Base-by-base conservation (phyloP, 2,113 vertebrate species). In the Regulus satrapa region DNA sequence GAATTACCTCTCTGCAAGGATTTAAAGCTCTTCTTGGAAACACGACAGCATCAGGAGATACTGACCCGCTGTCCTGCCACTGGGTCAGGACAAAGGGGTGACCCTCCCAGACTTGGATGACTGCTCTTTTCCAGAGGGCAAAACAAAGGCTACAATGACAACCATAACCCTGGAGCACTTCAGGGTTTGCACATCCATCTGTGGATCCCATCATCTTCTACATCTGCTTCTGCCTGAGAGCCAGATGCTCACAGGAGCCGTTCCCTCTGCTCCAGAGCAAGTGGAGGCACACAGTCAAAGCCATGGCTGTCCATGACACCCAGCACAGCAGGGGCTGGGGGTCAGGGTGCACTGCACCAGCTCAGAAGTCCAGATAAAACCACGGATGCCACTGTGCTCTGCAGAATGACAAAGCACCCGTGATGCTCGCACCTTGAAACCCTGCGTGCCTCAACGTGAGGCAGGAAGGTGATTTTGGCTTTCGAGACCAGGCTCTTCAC, bases 1-100 rank as follows among this genome's bases (percentile, higher is more conserved):
- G 92, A 94, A 90, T 95, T 94, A 88, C 59, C 75, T 92, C 79
- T 62, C 82, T 71, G 58, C 10, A 10, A 85, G 87, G 87, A 75
- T 32, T 77, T 71, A 92, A 88, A 85, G 72, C 46, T 71, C 67
- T 46, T 69, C 28, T 26, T 85, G 51, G 72, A 79, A 94, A 79
- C 32, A 58, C n/a, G 64, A n/a, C 38, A 58, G 75, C 15, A 4
- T 45, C 51, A 94, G 79, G 61, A 90, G 72, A 80, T 23, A 48
- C 23, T 1, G 8, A 71, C 41, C 67, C 24, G 13, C 36, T 5
- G 5, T n/a, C 40, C 13, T 31, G 51, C 54, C 66, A 55, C 0
- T 10, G 63, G 51, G 36, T 69, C 78, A 80, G 86, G 63, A 88
- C 41, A 89, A 67, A 79, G 54, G 12, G 52, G 54, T 41, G 81